A percentile compares a stretch with the other conserved stretches of the same genome.
Conservation (phyloP, 53 echinoderm and acorn worm genomes). For the Arbacia lixula region DNA sequence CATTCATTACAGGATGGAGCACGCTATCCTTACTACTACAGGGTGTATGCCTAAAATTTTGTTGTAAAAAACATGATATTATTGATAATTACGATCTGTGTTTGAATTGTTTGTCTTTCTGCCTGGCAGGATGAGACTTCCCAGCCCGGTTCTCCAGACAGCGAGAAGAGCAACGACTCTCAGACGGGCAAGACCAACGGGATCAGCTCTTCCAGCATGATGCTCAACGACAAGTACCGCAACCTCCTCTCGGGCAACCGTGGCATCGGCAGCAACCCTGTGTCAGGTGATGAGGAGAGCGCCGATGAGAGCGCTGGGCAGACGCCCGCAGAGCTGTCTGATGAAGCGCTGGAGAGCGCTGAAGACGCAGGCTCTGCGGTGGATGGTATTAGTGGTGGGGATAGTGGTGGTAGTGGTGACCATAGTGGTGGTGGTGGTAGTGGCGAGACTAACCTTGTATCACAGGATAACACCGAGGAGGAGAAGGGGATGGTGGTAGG, state of each 20-base stretch:
- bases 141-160: slow-evolving; percentile 60
- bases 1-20: background rate
- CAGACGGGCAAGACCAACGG: slow-evolving; percentile 69
- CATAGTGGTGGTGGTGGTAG: slow-evolving; percentile 12
- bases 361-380: slow-evolving; percentile 18
- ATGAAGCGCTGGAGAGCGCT: background rate
- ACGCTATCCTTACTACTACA: background rate
- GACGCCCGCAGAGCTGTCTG: background rate
- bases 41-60: background rate
- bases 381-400: background rate
- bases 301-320: slow-evolving; percentile 43
- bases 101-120: background rate
- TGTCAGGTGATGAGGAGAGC: slow-evolving; percentile 86
- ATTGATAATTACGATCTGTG: background rate
- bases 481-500: slow-evolving; percentile 3
- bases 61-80: background rate
- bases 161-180: slow-evolving; percentile 58
- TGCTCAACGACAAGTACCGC: slow-evolving; percentile 76
- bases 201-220: slow-evolving; percentile 64
- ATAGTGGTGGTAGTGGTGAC: slow-evolving; percentile 17
- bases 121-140: slow-evolving; percentile 53
- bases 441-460: slow-evolving; percentile 13
- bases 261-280: slow-evolving; percentile 52
- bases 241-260: slow-evolving; percentile 67
- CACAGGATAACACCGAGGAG: slow-evolving; percentile 18